These are phyloP conservation scores for Manis pentadactyla DNA, from an alignment of 2,797 vertebrate genomes.

Conservation along the genomic window DNA sequence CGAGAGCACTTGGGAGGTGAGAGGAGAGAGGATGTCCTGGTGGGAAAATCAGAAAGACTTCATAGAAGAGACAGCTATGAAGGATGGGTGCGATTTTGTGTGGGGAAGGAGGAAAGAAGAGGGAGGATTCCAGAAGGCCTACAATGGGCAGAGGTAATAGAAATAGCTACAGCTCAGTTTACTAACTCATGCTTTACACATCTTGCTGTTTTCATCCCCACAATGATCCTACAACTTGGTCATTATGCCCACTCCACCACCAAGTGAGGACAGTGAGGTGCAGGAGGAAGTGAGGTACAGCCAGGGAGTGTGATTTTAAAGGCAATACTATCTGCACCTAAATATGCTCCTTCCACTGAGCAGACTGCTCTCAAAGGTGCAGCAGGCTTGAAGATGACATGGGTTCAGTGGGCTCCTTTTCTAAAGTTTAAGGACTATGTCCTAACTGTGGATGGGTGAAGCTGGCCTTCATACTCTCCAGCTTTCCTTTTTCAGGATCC, in stretches of 20 bases:
- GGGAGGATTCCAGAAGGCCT: conserved; percentile 34
- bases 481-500: not conserved
- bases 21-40: not conserved
- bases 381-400: not conserved
- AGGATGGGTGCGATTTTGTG: not conserved
- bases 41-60: not conserved
- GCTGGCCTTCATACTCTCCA: not conserved
- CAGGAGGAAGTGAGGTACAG: not conserved
- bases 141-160: not conserved
- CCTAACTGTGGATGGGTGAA: not conserved
- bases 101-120: not conserved
- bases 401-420: not conserved
- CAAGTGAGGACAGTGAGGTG: not conserved
- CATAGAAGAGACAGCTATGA: not conserved
- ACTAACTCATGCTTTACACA: not conserved
- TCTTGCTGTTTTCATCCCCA: not conserved
- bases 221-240: not conserved
- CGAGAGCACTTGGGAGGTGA: not conserved
- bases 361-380: not conserved
- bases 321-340: not conserved
- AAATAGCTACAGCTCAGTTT: not conserved
- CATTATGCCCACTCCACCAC: not conserved
- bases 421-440: not conserved
- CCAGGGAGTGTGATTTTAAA: not conserved
- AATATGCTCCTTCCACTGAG: not conserved